These are phyloP conservation scores for Thereva unica DNA, from an alignment of 2,888 invertebrate species.

Conservation along the genomic window DNA sequence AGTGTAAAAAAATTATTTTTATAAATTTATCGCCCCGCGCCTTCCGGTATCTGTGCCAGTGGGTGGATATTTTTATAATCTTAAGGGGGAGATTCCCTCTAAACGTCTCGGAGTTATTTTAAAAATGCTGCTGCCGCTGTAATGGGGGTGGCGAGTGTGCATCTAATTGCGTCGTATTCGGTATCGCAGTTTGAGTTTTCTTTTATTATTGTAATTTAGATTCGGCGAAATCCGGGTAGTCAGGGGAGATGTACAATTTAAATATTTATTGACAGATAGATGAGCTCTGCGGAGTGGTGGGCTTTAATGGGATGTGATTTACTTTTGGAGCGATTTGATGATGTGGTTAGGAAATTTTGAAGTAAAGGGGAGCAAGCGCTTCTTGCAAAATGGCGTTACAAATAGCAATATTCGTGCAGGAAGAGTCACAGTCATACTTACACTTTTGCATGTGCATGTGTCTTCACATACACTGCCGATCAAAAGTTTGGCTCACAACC, in stretches of 20 bases:
- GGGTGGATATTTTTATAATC: constrained; percentile 39
- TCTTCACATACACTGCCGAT: too few relatives aligned
- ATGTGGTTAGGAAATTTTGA: too few relatives aligned
- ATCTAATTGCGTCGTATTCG: constrained; percentile 25
- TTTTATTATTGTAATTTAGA: constrained; percentile 12
- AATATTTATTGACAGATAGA: constrained; percentile 29
- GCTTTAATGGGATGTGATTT: too few relatives aligned
- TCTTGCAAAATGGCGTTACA: too few relatives aligned
- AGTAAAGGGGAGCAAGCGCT: too few relatives aligned
- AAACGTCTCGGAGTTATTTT: constrained; percentile 44
- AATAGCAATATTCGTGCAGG: too few relatives aligned
- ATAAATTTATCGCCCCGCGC: constrained; percentile 29
- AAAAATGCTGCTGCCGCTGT: constrained; percentile 47
- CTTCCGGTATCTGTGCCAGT: constrained; percentile 33
- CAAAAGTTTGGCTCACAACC: too few relatives aligned
- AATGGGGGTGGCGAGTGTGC: constrained; percentile 11
- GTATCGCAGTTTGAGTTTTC: constrained; percentile 7
- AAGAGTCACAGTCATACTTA: too few relatives aligned
- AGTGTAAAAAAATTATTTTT: constrained; percentile 31
- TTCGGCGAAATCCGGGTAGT: background rate
- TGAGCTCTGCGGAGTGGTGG: background rate
- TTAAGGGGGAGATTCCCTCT: constrained; percentile 35
- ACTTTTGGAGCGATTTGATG: background rate
- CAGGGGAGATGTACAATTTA: constrained; percentile 21
- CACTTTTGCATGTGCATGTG: too few relatives aligned